Conservation (phyloP, 2,797 vertebrate species). For the Onychomys torridus region DNA sequence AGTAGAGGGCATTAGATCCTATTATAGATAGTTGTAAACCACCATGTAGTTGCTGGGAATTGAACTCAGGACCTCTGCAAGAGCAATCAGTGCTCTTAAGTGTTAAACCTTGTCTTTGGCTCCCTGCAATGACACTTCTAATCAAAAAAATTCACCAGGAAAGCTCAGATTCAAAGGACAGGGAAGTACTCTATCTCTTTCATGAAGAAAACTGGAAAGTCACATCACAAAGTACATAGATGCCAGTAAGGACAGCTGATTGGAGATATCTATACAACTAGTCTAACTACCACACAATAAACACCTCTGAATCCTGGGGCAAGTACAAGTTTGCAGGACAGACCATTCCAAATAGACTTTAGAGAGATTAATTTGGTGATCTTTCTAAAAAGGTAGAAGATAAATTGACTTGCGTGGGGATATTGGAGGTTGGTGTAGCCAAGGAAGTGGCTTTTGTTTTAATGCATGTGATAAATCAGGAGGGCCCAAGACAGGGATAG, state of each 20-base stretch:
- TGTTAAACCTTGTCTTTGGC: neutral
- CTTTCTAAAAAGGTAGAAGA: constrained; percentile 57
- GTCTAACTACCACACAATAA: neutral
- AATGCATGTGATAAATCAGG: constrained; percentile 63
- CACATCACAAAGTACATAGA: neutral
- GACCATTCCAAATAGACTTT: constrained; percentile 26
- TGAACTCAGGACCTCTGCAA: neutral
- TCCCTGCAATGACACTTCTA: neutral
- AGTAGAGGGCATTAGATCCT: neutral
- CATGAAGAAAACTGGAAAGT: neutral
- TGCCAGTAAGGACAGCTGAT: neutral
- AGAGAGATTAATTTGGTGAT: constrained; percentile 62
- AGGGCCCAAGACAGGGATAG: neutral
- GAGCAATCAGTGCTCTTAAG: neutral
- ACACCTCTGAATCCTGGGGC: neutral
- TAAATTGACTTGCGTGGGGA: constrained; percentile 35
- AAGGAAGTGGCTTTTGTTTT: constrained; percentile 63
- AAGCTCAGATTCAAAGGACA: neutral
- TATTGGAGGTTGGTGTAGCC: constrained; percentile 35
- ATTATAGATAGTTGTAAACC: neutral
- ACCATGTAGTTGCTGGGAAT: neutral
- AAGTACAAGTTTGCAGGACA: neutral
- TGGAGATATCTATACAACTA: neutral
- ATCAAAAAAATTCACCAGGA: neutral
- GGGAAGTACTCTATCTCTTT: neutral